A percentile compares a stretch with the other conserved stretches of the same genome.
phyloP scores from a whole-genome alignment of 1,140 invertebrate genomes.

The Drosophila busckii region DNA sequence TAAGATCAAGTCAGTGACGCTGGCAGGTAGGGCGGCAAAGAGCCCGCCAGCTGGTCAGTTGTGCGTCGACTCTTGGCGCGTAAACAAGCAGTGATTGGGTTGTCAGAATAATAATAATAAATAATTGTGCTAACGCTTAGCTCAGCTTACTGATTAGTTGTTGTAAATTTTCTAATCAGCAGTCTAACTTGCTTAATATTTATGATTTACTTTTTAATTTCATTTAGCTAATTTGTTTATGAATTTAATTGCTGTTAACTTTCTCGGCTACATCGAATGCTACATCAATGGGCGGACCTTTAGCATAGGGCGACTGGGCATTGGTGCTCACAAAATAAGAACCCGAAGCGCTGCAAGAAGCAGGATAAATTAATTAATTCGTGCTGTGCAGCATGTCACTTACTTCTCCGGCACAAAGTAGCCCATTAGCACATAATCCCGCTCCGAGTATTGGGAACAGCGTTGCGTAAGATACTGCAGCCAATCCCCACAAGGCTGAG shows the following conservation, averaged over 20 bases:
- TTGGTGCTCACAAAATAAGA: conserved; percentile 63
- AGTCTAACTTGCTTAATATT: too few relatives aligned
- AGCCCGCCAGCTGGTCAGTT: too few relatives aligned
- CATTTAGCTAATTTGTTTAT: too few relatives aligned
- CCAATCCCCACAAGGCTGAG: conserved; percentile 61
- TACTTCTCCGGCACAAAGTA: conserved; percentile 60
- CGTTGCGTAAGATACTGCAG: conserved; percentile 54
- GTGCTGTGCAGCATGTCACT: neutral
- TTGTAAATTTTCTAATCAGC: too few relatives aligned
- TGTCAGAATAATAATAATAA: too few relatives aligned
- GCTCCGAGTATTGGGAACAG: conserved; percentile 43
- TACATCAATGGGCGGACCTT: conserved; percentile 45
- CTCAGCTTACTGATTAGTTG: too few relatives aligned
- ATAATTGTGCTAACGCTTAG: too few relatives aligned
- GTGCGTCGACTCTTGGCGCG: too few relatives aligned
- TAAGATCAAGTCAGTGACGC: too few relatives aligned
- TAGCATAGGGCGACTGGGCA: conserved; percentile 53
- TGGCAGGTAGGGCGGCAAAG: too few relatives aligned
- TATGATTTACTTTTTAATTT: too few relatives aligned
- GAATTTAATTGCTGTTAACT: neutral
- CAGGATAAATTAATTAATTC: neutral
- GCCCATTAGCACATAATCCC: conserved; percentile 55
- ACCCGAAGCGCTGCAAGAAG: conserved; percentile 42
- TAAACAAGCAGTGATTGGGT: too few relatives aligned
- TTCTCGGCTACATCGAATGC: conserved; percentile 45